phyloP scores from a whole-genome alignment of 2,888 invertebrate genomes.

The Lysandra bellargus region DNA sequence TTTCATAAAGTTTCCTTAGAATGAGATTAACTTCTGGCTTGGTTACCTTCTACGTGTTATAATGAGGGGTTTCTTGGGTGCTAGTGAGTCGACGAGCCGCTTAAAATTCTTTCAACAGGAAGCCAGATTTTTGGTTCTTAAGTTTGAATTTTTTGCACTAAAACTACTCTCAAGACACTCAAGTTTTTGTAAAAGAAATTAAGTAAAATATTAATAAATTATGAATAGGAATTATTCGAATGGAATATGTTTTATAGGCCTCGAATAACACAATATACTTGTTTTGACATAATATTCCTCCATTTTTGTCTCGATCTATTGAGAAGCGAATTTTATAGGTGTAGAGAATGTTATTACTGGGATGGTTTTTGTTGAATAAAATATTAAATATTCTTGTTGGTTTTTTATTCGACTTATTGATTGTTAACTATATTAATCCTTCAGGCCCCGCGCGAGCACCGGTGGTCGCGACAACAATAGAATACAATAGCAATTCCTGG shows the following conservation, averaged over 20 bases:
- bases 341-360: conserved; percentile 20
- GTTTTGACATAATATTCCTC: background rate
- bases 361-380: conserved; percentile 27
- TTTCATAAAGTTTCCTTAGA: no score
- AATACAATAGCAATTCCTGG: no score
- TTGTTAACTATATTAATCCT: no score
- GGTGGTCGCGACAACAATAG: no score
- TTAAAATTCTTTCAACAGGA: background rate
- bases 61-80: background rate
- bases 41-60: background rate
- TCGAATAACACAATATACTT: no score
- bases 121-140: background rate
- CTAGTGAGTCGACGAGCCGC: background rate
- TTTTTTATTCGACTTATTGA: background rate
- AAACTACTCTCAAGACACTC: background rate
- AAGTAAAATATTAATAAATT: no score
- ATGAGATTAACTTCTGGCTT: background rate
- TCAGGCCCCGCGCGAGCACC: no score
- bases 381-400: background rate
- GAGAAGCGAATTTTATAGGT: background rate
- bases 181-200: no score
- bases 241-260: no score
- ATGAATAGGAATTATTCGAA: no score
- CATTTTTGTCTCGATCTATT: background rate
- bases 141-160: background rate